These are phyloP conservation scores for Tachina fera DNA, from an alignment of 2,888 invertebrate species.

Conservation along the genomic window DNA sequence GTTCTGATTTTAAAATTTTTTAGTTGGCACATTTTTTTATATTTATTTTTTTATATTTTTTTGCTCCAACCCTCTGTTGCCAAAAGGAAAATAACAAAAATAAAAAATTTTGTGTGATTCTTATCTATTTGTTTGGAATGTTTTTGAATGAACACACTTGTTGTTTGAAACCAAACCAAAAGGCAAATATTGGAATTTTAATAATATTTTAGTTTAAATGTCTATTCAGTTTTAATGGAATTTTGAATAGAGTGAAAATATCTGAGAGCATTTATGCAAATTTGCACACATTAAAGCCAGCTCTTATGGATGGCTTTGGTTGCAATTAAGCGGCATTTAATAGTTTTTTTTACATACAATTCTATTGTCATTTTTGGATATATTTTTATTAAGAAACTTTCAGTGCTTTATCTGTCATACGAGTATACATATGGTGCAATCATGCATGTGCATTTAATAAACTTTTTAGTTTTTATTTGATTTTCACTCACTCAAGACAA, in stretches of 20 bases:
- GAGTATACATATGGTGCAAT: no score
- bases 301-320: not conserved
- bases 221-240: not conserved
- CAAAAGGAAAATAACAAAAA: not conserved
- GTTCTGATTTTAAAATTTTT: conserved; percentile 13
- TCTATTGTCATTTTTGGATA: no score
- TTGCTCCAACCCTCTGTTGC: not conserved
- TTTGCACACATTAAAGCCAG: not conserved
- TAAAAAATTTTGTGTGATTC: not conserved
- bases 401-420: no score
- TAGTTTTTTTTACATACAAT: not conserved
- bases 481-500: no score
- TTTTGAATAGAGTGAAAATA: not conserved
- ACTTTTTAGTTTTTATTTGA: no score
- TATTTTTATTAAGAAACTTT: no score
- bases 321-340: conserved; percentile 24
- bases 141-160: not conserved
- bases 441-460: no score
- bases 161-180: not conserved
- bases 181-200: not conserved
- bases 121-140: not conserved
- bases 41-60: not conserved
- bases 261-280: conserved; percentile 20
- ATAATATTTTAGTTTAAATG: not conserved
- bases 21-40: not conserved